Evolutionary conservation across 1,140 invertebrate genomes (phyloP).

Genomic region (Papilio polytes): DNA sequence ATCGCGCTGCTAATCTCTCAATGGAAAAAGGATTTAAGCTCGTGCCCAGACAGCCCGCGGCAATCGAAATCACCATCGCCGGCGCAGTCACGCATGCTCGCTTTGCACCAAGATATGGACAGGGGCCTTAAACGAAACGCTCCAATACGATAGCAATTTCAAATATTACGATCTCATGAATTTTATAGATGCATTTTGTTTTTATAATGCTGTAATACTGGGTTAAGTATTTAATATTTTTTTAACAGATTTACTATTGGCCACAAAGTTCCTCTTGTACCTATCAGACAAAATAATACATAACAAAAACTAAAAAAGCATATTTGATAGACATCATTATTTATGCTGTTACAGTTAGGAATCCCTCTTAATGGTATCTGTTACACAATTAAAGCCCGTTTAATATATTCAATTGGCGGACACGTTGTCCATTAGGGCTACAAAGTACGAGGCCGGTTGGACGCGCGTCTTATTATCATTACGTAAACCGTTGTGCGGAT

Average conservation of each 20-base stretch:
- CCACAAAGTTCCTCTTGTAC: background rate
- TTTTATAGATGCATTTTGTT: slow-evolving; percentile 30
- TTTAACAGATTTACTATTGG: background rate
- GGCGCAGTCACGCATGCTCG: slow-evolving; percentile 61
- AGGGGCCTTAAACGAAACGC: slow-evolving; percentile 34
- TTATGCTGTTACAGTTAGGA: background rate
- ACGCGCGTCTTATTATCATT: slow-evolving; percentile 33
- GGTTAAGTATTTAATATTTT: slow-evolving; percentile 14
- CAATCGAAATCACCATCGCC: slow-evolving; percentile 49
- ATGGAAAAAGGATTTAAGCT: slow-evolving; percentile 13
- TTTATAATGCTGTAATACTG: background rate
- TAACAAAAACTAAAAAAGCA: background rate
- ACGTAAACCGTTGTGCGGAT: slow-evolving; percentile 36
- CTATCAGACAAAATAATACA: background rate
- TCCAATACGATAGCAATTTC: slow-evolving; percentile 37
- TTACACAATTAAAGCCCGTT: slow-evolving; percentile 26
- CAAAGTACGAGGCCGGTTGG: slow-evolving; percentile 28
- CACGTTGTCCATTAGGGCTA: slow-evolving; percentile 14
- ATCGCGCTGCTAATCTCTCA: background rate
- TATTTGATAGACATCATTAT: background rate
- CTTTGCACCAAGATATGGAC: slow-evolving; percentile 48
- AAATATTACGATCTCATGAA: slow-evolving; percentile 31
- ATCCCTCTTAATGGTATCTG: background rate
- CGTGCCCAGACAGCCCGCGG: slow-evolving; percentile 37
- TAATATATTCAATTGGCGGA: slow-evolving; percentile 19